Base-by-base conservation (phyloP, 2,797 vertebrate species). In the Phrynocephalus vlangalii region DNA sequence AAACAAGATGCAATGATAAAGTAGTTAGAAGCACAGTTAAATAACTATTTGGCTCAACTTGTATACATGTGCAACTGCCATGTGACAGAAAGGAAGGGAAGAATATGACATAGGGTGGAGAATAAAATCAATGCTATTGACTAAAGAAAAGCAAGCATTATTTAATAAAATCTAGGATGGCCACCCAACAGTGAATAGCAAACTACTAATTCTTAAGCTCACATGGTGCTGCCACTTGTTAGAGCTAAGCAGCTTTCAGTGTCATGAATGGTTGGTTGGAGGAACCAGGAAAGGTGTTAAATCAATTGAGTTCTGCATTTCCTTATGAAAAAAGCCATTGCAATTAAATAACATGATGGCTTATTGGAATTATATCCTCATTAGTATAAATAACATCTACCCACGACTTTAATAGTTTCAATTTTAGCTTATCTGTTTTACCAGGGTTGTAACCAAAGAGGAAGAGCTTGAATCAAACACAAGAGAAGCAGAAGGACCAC, bases 1-100 rank as follows among this genome's bases (percentile, higher is more conserved):
- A 50, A 5, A 75, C 60, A 72, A 84, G 67, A 66, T 79, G 79
- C 78, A 66, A 18, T 18, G 33, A 78, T 50, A 84, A 84, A 72
- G 68, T 8, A 48, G 67, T 84, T 66, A 73, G 76, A 30, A 72
- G 22, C n/a, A 33, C 44, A 84, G 68, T 30, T 85, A 60, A 56
- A 28, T 16, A 44, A 72, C 15, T 30, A 66, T 48, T 73, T 84
- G 68, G 38, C 28, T 88, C 13, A 18, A 63, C 22, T 38, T 44
- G 6, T 50, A 75, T 16, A 50, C 60, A 81, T 67, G 38, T 84
- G 52, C 44, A 66, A 80, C 24, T 3, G 60, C 38, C 87, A 81
- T 70, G 66, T n/a, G 11, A 56, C 75, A 38, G 52, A 75, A 13
- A 67, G 48, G 56, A 80, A 88, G 48, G 48, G 33, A 63, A 5